Evolutionary conservation across 2,113 vertebrate genomes (phyloP).

Genomic region (Malaclemys terrapin): DNA sequence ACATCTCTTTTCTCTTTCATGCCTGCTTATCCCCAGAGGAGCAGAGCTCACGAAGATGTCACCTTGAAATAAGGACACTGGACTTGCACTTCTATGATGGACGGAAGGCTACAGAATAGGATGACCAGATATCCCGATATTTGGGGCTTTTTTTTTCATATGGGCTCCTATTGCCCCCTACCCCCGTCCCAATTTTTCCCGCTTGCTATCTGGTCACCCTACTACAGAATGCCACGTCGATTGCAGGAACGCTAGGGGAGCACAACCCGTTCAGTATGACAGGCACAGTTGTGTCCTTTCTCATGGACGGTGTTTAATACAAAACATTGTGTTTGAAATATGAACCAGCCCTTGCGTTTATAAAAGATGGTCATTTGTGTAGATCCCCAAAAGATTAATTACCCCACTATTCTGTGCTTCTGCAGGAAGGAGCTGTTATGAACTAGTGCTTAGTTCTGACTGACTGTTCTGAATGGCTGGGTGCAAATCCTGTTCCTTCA

Average conservation of each 20-base stretch:
- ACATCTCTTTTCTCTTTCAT: not conserved
- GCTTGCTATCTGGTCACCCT: too few species aligned
- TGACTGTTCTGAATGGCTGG: not conserved
- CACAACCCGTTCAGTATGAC: not conserved
- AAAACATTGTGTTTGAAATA: not conserved
- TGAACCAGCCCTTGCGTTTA: not conserved
- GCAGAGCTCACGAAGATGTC: not conserved
- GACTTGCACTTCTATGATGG: not conserved
- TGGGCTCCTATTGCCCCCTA: too few species aligned
- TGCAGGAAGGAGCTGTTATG: not conserved
- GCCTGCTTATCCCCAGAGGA: not conserved
- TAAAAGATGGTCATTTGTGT: not conserved
- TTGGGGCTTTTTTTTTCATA: too few species aligned
- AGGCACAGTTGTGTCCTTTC: not conserved
- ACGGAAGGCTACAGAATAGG: rapidly evolving
- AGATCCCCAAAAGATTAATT: not conserved
- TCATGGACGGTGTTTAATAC: not conserved
- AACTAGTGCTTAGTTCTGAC: not conserved
- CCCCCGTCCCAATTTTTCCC: too few species aligned
- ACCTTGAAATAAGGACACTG: not conserved
- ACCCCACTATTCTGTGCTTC: not conserved
- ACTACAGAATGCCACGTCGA: rapidly evolving
- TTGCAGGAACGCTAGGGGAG: not conserved
- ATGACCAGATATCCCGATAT: too few species aligned
- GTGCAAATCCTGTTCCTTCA: not conserved